Evolutionary conservation across 2,888 invertebrate species (phyloP), one percentile per base, ranked within the genome.

Genomic region (Cenopis cana): DNA sequence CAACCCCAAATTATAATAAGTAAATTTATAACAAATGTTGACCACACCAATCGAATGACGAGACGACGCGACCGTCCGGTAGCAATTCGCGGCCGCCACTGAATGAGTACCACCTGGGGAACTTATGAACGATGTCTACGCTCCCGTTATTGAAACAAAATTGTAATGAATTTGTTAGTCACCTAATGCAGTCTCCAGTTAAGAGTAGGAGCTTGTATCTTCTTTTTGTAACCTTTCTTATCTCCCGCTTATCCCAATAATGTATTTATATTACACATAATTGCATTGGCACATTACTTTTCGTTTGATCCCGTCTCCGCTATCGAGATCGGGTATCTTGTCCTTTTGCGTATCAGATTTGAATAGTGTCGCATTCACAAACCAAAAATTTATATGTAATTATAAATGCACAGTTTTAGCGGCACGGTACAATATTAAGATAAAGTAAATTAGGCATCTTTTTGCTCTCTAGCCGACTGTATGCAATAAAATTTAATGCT

Each of bases 401-500:
- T 70, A 60, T 54, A 66, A 52, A 66, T n/a, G n/a, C n/a, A n/a
- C n/a, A 65, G 24, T 57, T 69, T 52, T 54, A 18, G 41, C 69
- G 65, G 65, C 69, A 46, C 52, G 57, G 38, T 56, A 17, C 62
- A 36, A 17, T 49, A 64, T 69, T 56, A 64, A 69, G 55, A 59
- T 65, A 33, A 65, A 66, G 41, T 65, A 46, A 70, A 66, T 70
- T 60, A 69, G 64, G 20, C 18, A 4, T 9, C 50, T 69, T 49
- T 54, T 52, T 20, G 20, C 50, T 52, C 18, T 18, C 50, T 64
- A 52, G 52, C 18, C 52, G 54, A 12, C 29, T 11, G 18, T 6
- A 20, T 12, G 20, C 33, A 70, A 70, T 70, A 60, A 70, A 70
- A 46, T 49, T 59, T 60, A n/a, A 54, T 20, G 64, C 52, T 50